Evolutionary conservation across 2,113 vertebrate genomes (phyloP), one percentile per base, ranked within the genome.

Genomic region (Ariopsis seemanni): DNA sequence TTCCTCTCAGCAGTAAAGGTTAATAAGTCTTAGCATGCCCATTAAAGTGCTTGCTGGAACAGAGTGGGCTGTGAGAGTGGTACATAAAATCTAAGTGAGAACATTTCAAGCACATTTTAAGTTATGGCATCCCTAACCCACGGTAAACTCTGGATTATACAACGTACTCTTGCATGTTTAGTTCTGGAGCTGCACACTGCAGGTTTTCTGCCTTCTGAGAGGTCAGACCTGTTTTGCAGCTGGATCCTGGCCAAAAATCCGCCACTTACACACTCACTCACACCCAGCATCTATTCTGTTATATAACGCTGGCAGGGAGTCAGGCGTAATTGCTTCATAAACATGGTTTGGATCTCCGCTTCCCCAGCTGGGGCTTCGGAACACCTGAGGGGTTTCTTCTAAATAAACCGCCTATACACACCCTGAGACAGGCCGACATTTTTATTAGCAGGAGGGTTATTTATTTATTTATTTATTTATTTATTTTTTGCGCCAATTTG

Each of bases 91-190:
- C 88, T 83, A 86, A 83, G 82, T 87, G 85, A 77, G 74, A 25
- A 77, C 62, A 77, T 83, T 90, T 79, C 87, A 88, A 87, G 85
- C 72, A 78, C 85, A 81, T 89, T 82, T 85, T 30, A 82, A 85
- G 82, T 89, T 88, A 82, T 67, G 48, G 80, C 62, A 77, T 85
- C 65, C 81, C 30, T 80, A 79, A 42, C 52, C 82, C 74, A 74
- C 20, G 58, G 87, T 82, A 71, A 83, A 62, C 55, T 25, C 42
- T 74, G 57, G 85, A 75, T 90, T 87, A 87, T 85, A 90, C 88
- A 79, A 82, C 30, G 6, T 34, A 60, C 55, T 60, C 30, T 42
- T 18, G 18, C 55, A 42, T 30, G 22, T 86, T 74, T n/a, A 11
- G 57, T 25, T 53, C 50, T 63, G 30, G 63, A 48, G 57, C 83